Conservation (phyloP, 92 coral and sea anemone species). For the Chrysogorgia sp. region DNA sequence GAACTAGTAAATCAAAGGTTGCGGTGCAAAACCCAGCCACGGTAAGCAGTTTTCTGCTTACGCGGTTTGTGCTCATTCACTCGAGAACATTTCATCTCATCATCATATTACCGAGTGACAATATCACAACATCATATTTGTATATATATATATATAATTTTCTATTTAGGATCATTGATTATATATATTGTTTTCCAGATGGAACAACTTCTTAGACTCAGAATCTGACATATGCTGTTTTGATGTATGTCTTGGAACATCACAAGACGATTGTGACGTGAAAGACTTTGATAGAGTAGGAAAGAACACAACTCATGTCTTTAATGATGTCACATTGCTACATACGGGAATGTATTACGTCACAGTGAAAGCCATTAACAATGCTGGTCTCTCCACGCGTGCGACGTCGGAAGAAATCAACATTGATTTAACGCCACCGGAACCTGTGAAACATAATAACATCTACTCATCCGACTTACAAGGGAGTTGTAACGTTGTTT, state of each 20-base stretch:
- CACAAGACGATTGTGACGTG: conserved; percentile 63
- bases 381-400: conserved; percentile 63
- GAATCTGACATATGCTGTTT: conserved; percentile 73
- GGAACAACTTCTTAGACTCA: conserved; percentile 73
- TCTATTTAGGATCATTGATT: too few relatives aligned
- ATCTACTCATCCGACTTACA: neutral
- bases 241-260: conserved; percentile 66
- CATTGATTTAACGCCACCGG: conserved; percentile 70
- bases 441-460: conserved; percentile 5
- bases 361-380: conserved; percentile 68
- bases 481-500: neutral
- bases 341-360: conserved; percentile 70
- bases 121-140: too few relatives aligned
- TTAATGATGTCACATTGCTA: conserved; percentile 55
- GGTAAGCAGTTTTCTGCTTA: too few relatives aligned
- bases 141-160: too few relatives aligned
- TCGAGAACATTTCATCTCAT: too few relatives aligned
- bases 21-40: too few relatives aligned
- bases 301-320: conserved; percentile 43
- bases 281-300: conserved; percentile 59
- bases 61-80: too few relatives aligned
- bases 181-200: conserved; percentile 50
- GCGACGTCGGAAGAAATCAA: conserved; percentile 61
- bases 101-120: too few relatives aligned
- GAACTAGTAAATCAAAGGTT: too few relatives aligned